Evolutionary conservation across 1,140 invertebrate genomes (phyloP), one percentile per base, ranked within the genome.

Genomic region (Drosophila subpulchrella): DNA sequence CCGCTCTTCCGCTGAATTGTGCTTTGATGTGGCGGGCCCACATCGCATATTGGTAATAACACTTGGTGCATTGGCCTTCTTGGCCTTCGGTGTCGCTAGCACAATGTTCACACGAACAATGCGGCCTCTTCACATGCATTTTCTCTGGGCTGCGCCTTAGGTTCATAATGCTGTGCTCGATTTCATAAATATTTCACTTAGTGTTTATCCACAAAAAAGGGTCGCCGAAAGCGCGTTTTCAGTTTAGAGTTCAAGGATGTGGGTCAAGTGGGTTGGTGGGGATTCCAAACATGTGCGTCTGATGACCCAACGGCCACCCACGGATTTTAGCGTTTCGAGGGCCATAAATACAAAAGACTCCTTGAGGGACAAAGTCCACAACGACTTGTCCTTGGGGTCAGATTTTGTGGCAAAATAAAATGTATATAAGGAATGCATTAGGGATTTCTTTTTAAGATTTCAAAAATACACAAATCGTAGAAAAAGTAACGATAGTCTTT

Each of bases 181-280:
- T 68, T 55, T 57, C 62, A 78, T 71, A 65, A 77, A 77, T 62
- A 78, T 71, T 77, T 54, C 42, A 70, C 39, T 57, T 55, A 53
- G 42, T 77, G 46, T 53, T 60, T 71, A 34, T 34, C 47, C 48
- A 42, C n/a, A 71, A 75, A 77, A 77, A 77, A 71, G 50, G 50
- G 67, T 70, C 42, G 42, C 55, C 41, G 15, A 15, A 42, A 32
- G 56, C 32, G 39, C 48, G 36, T 44, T 62, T 77, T 58, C 20
- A n/a, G 41, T 39, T 10, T 54, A 15, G 58, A 71, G 75, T 78
- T 78, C 75, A 78, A 78, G 75, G 75, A 71, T 71, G 47, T 47
- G 44, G n/a, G 27, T 11, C 27, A 34, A 48, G 56, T 58, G 56
- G 56, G 6, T 3, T 7, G 44, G 17, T 39, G 32, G 13, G 51